Base-by-base conservation (phyloP, 2,113 vertebrate genomes). In the Abramis brama region DNA sequence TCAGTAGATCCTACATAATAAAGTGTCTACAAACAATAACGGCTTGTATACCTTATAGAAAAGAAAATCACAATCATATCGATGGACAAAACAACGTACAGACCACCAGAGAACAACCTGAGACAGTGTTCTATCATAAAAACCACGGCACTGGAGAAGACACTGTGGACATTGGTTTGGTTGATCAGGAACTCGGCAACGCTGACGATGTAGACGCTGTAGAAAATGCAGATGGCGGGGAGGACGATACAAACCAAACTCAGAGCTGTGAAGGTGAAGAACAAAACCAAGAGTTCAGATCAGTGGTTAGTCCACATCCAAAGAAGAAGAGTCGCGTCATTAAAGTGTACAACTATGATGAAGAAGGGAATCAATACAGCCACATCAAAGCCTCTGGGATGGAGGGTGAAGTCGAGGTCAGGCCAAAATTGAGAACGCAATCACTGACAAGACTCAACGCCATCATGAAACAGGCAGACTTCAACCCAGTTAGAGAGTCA, bases 291-390 rank as follows among this genome's bases (percentile, higher is more conserved):
- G 12, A 57, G 30, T 71, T 71, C 11, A 36, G 30, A n/a, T 25
- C 81, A 17, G 33, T 57, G 8, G 27, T 43, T 0, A 73, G 81
- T 13, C 75, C 57, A 36, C 83, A 62, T 75, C 66, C 68, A 25
- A 80, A 83, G 55, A 60, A 75, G 68, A 81, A 3, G 68, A 75
- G 47, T 47, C 78, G 89, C 25, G 81, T 95, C 80, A 94, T 96
- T 47, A 94, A 93, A 33, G 66, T 96, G 8, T 95, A 95, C 88
- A 93, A 96, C 88, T 95, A 95, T 2, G 91, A 96, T 15, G 94
- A 95, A 11, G 94, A 94, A 3, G 95, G 94, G 2, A 92, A 88
- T 43, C 89, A 77, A 5, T 95, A 91, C 73, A 2, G 80, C 33
- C 94, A 95, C 86, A 90, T 94, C 6, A 92, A 87, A 3, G 82